phyloP scores from a whole-genome alignment of 2,113 vertebrate species.

The Chauna torquata region DNA sequence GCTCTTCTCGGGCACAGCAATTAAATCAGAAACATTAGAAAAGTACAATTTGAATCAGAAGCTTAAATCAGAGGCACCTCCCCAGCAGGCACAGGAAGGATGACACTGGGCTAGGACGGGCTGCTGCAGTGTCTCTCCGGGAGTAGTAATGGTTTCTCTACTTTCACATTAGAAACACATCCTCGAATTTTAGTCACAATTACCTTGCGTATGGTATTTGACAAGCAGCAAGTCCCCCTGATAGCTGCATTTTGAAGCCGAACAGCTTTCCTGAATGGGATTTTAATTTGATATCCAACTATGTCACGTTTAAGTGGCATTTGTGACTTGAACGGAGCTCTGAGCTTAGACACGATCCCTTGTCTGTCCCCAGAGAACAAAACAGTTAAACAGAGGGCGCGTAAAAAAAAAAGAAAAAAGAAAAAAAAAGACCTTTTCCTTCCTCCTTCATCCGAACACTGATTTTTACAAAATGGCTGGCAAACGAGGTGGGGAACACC shows the following conservation, averaged over 20 bases:
- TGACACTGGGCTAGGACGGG: fast-evolving
- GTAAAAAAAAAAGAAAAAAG: not conserved
- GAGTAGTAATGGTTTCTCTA: fast-evolving
- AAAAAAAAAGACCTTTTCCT: not conserved
- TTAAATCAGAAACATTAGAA: not conserved
- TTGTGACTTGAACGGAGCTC: not conserved
- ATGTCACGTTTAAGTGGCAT: not conserved
- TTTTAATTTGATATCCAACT: not conserved
- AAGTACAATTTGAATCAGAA: not conserved
- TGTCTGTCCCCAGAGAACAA: not conserved
- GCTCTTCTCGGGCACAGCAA: not conserved
- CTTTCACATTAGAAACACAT: fast-evolving
- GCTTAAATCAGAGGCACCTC: fast-evolving
- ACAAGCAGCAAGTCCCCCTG: not conserved
- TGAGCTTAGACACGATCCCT: not conserved
- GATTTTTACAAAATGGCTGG: conserved; percentile 27
- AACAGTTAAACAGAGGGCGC: not conserved
- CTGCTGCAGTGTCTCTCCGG: fast-evolving
- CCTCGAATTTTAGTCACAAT: not conserved
- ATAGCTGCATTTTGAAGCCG: not conserved
- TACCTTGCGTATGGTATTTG: not conserved
- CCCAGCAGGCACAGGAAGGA: not conserved
- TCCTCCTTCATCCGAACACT: not conserved
- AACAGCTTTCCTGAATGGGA: not conserved
- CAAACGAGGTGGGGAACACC: not conserved